phyloP scores from a whole-genome alignment of 2,888 invertebrate genomes.

The Biston betularia region DNA sequence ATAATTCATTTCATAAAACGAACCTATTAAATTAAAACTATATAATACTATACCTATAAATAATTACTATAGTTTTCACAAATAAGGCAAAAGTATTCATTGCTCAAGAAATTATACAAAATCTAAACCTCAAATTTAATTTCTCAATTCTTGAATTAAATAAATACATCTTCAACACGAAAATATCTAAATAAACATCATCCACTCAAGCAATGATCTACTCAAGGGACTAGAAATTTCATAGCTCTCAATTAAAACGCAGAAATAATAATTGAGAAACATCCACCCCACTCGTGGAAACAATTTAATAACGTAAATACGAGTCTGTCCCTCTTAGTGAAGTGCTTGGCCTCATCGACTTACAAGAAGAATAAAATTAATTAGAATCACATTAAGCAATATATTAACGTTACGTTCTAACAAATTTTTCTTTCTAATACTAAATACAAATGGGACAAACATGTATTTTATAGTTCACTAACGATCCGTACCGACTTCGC shows the following conservation, averaged over 20 bases:
- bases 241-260: slow-evolving; percentile 82
- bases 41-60: no score
- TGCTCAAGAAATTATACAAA: no score
- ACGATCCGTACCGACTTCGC: no score
- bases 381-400: slow-evolving; percentile 18
- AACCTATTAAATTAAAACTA: no score
- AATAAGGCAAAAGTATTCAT: no score
- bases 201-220: slow-evolving; percentile 66
- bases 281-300: slow-evolving; percentile 80
- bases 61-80: no score
- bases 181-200: slow-evolving; percentile 35
- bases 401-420: neutral
- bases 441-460: no score
- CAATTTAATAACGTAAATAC: slow-evolving; percentile 80
- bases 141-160: neutral
- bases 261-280: slow-evolving; percentile 77
- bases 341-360: slow-evolving; percentile 21
- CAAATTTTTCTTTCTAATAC: neutral
- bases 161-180: neutral
- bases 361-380: slow-evolving; percentile 28
- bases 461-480: no score
- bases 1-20: no score
- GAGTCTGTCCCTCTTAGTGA: slow-evolving; percentile 61
- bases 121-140: neutral
- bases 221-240: slow-evolving; percentile 77